Base-by-base conservation (phyloP, 2,797 vertebrate genomes). In the Mormyrus proboscirostris region DNA sequence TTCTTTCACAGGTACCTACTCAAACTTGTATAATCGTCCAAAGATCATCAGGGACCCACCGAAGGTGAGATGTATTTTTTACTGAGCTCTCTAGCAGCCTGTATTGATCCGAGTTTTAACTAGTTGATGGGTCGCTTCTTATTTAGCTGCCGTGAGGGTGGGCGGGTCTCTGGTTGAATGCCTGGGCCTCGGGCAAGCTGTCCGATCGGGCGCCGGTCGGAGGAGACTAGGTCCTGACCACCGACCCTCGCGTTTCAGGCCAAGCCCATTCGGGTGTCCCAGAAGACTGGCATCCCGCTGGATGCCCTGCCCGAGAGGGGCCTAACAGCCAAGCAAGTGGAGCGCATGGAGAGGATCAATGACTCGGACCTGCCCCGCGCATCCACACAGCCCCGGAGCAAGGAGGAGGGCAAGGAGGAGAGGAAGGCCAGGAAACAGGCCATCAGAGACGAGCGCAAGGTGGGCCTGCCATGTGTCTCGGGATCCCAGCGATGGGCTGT, bases 1-100 rank as follows among this genome's bases (percentile, higher is more conserved):
- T 88, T 44, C 5, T 69, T 6, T 84, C 49, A 8, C 92, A 99
- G 99, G 99, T 93, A 99, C 98, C 0, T 99, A 99, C 86, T 99
- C 98, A 89, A 99, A 98, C 93, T 94, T 99, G 3, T 99, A 99
- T 88, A 99, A 99, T 94, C 96, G 97, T 87, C 98, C 98, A 41
- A 98, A 98, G 41, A 93, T 99, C 92, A 99, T 99, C 82, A 92
- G 96, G 53, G 97, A 97, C 8, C 97, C 98, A 14, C 92, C 95
- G 62, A 98, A 97, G 97, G 99, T 99, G 95, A 90, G 50, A 16
- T 49, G 55, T 49, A 6, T 62, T 33, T 51, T 29, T 33, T 86
- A 25, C n/a, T 47, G 25, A 16, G 14, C 49, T 6, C 16, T 29
- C n/a, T 3, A 50, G 19, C 5, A 59, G 25, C 51, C 29, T 82